Conservation (phyloP, 2,113 vertebrate species). For the Origma solitaria region DNA sequence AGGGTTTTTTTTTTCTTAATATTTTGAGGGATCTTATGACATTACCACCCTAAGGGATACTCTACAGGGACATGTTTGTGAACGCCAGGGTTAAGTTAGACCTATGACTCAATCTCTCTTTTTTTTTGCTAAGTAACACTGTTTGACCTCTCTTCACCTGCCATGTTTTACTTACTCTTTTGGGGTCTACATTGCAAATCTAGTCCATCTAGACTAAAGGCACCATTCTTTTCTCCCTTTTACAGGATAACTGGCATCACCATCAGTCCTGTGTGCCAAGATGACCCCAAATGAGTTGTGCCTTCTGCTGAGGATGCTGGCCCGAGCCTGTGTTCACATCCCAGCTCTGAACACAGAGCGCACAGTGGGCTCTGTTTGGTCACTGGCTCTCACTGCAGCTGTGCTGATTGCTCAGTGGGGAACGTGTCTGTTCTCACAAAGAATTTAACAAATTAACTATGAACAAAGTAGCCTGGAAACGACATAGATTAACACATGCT, state of each 20-base stretch:
- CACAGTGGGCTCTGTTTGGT: conserved; percentile 60
- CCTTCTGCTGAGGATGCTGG: background rate
- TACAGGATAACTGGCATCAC: background rate
- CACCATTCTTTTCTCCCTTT: background rate
- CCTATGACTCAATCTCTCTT: background rate
- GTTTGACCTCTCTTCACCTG: background rate
- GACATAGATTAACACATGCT: conserved; percentile 56
- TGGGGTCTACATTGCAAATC: background rate
- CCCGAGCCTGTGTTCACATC: background rate
- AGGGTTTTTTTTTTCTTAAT: rapidly evolving
- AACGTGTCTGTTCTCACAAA: conserved; percentile 53
- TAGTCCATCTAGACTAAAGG: background rate
- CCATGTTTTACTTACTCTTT: background rate
- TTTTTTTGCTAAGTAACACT: background rate
- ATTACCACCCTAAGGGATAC: background rate
- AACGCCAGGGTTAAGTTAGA: background rate
- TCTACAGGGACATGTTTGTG: rapidly evolving
- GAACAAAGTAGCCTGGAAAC: conserved; percentile 61
- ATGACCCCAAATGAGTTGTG: background rate
- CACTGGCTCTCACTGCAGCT: conserved; percentile 38
- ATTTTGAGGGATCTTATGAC: background rate
- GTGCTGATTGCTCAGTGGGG: conserved; percentile 56
- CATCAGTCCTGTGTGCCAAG: background rate
- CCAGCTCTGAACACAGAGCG: background rate
- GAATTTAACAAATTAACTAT: conserved; percentile 74